Conservation (phyloP, 1,140 invertebrate genomes). For the Maniola jurtina region DNA sequence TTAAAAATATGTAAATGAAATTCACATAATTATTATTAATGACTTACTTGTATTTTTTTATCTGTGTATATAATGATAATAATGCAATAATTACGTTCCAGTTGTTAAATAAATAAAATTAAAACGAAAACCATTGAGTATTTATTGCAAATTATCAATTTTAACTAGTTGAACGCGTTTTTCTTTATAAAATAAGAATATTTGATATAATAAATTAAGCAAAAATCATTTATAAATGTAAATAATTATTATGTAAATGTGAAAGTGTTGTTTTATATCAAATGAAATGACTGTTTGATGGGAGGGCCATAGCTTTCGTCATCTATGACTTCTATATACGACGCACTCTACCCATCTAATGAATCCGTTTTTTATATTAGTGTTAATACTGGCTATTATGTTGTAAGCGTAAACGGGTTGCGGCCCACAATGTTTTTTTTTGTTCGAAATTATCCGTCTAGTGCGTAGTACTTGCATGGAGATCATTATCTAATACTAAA, state of each 20-base stretch:
- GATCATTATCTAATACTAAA: no score
- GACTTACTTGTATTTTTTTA: no score
- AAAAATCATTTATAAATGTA: constrained; percentile 36
- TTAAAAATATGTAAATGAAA: no score
- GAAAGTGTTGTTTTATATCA: constrained; percentile 48
- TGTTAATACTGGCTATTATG: no score
- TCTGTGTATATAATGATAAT: neutral
- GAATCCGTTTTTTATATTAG: no score
- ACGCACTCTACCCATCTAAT: no score
- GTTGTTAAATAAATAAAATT: neutral
- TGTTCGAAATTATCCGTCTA: no score
- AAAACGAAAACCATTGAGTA: neutral
- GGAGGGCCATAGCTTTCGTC: constrained; percentile 23
- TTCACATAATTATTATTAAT: no score
- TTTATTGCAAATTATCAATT: neutral
- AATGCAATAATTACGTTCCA: neutral
- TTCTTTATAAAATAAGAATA: neutral
- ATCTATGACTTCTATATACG: neutral
- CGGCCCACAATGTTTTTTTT: no score
- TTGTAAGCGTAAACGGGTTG: no score
- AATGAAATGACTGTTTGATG: constrained; percentile 31
- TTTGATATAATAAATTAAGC: constrained; percentile 8
- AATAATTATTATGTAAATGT: constrained; percentile 34
- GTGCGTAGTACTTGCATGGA: no score
- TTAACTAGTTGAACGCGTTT: neutral